These are phyloP conservation scores for Cariama cristata DNA, from an alignment of 2,113 vertebrate species.

Conservation along the genomic window DNA sequence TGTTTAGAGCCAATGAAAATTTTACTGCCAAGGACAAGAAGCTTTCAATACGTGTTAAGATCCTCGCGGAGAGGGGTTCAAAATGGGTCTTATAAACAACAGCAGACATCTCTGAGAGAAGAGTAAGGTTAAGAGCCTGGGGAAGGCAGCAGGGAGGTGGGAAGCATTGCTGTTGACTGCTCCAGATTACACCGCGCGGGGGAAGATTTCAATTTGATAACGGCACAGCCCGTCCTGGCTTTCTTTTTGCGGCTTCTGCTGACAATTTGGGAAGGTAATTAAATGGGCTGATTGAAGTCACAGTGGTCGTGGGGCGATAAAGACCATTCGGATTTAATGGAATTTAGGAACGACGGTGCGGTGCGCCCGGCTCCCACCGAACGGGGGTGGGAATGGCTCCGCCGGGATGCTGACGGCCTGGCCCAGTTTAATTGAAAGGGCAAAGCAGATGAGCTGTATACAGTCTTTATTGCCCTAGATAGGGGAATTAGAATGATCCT, in stretches of 20 bases:
- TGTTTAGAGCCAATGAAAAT: constrained; percentile 14
- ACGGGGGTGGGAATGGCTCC: constrained; percentile 85
- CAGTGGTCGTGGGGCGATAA: constrained; percentile 84
- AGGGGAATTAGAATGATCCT: constrained; percentile 82
- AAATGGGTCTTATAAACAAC: constrained; percentile 55
- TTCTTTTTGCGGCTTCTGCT: constrained; percentile 78
- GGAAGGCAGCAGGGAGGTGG: constrained; percentile 66
- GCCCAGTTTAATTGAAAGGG: constrained; percentile 86
- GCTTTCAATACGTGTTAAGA: constrained; percentile 41
- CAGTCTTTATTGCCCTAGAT: constrained; percentile 80
- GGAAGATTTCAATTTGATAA: constrained; percentile 86
- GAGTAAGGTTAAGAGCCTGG: constrained; percentile 74
- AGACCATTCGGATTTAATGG: constrained; percentile 87
- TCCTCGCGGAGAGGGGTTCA: constrained; percentile 20
- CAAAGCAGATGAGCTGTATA: constrained; percentile 82
- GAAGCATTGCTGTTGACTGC: constrained; percentile 77
- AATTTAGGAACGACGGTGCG: constrained; percentile 83
- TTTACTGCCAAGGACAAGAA: constrained; percentile 21
- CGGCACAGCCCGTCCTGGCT: constrained; percentile 79
- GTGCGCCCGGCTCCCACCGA: constrained; percentile 80
- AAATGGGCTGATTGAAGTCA: constrained; percentile 88
- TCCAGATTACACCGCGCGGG: constrained; percentile 77
- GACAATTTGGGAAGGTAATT: constrained; percentile 87
- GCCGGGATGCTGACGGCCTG: constrained; percentile 81
- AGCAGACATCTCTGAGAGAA: constrained; percentile 65